Conservation (phyloP, 2,888 invertebrate species). For the Scaptomyza tumidula region DNA sequence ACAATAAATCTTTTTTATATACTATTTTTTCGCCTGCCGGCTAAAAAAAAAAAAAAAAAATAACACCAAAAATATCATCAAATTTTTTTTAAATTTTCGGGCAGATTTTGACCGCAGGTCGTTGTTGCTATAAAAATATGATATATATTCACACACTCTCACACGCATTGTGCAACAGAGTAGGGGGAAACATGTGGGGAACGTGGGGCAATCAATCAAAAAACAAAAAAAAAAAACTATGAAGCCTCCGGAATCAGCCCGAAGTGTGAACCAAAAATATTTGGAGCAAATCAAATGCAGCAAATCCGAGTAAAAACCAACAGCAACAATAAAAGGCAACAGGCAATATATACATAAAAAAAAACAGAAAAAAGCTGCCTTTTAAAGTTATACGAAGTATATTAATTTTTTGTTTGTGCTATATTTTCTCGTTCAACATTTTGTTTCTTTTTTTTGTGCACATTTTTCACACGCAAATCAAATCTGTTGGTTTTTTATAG, state of each 20-base stretch:
- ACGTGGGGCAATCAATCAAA: constrained; percentile 72
- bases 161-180: constrained; percentile 44
- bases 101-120: constrained; percentile 70
- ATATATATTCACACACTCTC: constrained; percentile 77
- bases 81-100: constrained; percentile 66
- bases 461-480: constrained; percentile 75
- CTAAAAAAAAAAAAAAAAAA: constrained; percentile 10
- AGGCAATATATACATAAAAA: constrained; percentile 14
- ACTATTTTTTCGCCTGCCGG: constrained; percentile 23
- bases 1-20: constrained; percentile 65
- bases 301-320: constrained; percentile 20
- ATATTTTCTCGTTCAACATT: constrained; percentile 14
- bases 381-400: constrained; percentile 15
- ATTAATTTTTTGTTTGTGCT: constrained; percentile 11
- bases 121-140: constrained; percentile 70
- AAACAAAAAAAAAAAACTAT: constrained; percentile 57
- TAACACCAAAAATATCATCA: constrained; percentile 28
- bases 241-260: constrained; percentile 61
- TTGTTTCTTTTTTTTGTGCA: constrained; percentile 8
- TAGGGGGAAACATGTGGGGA: constrained; percentile 15
- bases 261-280: constrained; percentile 76
- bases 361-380: constrained; percentile 19
- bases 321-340: not conserved
- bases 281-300: constrained; percentile 77
- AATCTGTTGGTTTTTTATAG: constrained; percentile 42